Evolutionary conservation across 2,888 invertebrate species (phyloP).

Genomic region (Drosophila atripex): DNA sequence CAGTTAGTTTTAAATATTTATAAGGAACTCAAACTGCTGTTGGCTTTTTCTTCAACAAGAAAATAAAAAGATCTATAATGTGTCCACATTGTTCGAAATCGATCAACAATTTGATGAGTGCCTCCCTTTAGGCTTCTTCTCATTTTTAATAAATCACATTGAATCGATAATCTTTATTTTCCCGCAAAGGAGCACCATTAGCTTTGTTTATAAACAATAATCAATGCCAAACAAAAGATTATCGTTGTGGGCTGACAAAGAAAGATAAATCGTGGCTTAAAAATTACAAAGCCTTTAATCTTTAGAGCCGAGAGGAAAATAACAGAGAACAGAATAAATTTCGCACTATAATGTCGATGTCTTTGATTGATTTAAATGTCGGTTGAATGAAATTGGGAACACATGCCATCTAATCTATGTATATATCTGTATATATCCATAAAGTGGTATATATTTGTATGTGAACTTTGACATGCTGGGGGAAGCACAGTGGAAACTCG

Average conservation of each 20-base stretch:
- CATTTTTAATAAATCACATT: neutral
- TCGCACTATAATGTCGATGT: constrained; percentile 5
- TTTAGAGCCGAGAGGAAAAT: neutral
- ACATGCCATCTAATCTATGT: constrained; percentile 13
- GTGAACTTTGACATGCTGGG: constrained; percentile 28
- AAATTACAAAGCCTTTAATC: neutral
- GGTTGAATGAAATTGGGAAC: constrained; percentile 23
- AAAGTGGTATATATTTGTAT: constrained; percentile 1
- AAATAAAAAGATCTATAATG: neutral
- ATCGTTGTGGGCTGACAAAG: neutral
- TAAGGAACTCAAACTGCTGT: too few relatives aligned
- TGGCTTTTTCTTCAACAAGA: neutral
- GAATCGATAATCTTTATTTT: neutral
- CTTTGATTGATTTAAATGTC: constrained; percentile 36
- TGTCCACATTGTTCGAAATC: neutral
- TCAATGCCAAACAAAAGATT: neutral
- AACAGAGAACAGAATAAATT: constrained; percentile 18
- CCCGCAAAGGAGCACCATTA: neutral
- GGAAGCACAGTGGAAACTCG: constrained; percentile 21
- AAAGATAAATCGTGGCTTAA: neutral
- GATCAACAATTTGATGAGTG: neutral
- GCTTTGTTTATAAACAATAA: constrained; percentile 4
- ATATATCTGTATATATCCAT: neutral
- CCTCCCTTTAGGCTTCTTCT: neutral
- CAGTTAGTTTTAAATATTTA: too few relatives aligned